Percentiles rank a stretch among this genome's conserved stretches.
These are phyloP conservation scores for Gulo gulo DNA, from an alignment of 2,113 vertebrate genomes.

Conservation along the genomic window DNA sequence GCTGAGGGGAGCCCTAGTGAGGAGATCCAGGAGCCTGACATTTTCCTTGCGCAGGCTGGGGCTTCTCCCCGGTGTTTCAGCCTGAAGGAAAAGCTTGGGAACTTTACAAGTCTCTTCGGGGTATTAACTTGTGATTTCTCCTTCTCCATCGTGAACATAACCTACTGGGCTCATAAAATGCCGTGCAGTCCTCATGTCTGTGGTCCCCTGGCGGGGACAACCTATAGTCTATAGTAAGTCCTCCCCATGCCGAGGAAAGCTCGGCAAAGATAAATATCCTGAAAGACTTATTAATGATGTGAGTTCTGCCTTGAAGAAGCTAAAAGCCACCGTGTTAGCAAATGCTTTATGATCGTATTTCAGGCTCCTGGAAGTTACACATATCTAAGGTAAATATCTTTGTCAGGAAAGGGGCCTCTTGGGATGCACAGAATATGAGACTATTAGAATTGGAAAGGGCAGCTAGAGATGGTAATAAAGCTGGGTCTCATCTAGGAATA, in stretches of 20 bases:
- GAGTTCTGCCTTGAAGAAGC: slow-evolving; percentile 32
- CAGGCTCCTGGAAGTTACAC: slow-evolving; percentile 57
- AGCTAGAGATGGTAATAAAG: slow-evolving; percentile 61
- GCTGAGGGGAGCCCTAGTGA: neutral
- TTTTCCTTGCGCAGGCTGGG: neutral
- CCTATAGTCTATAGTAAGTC: slow-evolving; percentile 30
- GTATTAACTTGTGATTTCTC: neutral
- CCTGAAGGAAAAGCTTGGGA: neutral
- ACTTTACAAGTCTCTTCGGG: neutral
- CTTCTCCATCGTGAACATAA: neutral
- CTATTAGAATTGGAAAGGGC: slow-evolving; percentile 71
- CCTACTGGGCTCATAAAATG: slow-evolving; percentile 60
- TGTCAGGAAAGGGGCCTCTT: slow-evolving; percentile 57
- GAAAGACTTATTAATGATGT: slow-evolving; percentile 15
- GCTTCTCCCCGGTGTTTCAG: neutral
- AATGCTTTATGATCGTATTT: slow-evolving; percentile 52
- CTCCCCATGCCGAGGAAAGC: neutral
- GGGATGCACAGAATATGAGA: slow-evolving; percentile 35
- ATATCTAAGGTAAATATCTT: slow-evolving; percentile 68
- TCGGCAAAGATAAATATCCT: neutral
- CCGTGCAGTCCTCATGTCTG: slow-evolving; percentile 38
- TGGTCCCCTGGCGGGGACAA: neutral
- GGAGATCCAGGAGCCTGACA: neutral
- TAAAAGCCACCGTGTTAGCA: neutral
- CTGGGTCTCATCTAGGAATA: slow-evolving; percentile 47